Conservation (phyloP, 23 tunicate species). For the Trididemnum clinides region DNA sequence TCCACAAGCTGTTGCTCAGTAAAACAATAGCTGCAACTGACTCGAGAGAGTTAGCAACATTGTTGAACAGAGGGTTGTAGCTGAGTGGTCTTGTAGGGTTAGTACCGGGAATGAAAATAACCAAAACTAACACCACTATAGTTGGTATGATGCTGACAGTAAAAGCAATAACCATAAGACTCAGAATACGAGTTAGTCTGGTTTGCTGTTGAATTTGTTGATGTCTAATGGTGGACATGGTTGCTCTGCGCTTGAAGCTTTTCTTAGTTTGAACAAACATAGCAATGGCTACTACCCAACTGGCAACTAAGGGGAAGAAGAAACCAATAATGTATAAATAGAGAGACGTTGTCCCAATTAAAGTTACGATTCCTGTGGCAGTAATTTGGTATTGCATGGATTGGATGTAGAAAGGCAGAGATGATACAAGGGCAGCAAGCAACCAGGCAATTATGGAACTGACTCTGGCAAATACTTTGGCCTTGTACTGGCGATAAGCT, state of each 20-base stretch:
- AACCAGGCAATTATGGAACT: background rate
- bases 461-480: background rate
- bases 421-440: background rate
- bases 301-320: conserved; percentile 3
- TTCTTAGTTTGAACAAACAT: background rate
- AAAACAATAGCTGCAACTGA: background rate
- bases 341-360: conserved; percentile 5
- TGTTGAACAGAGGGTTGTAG: background rate
- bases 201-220: conserved; percentile 15
- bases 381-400: background rate
- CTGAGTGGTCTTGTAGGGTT: background rate
- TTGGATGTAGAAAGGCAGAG: background rate
- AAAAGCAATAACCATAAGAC: conserved; percentile 30
- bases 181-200: background rate
- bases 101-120: conserved; percentile 25
- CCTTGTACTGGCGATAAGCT: background rate
- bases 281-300: conserved; percentile 20
- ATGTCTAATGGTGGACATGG: background rate
- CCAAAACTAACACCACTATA: conserved; percentile 1
- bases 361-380: conserved; percentile 4
- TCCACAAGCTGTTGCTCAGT: conserved; percentile 32
- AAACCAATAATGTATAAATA: conserved; percentile 6
- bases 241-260: conserved; percentile 3
- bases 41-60: conserved; percentile 13
- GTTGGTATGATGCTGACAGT: conserved; percentile 22